These are phyloP conservation scores for Orestias chungarensis DNA, from an alignment of 2,797 vertebrate genomes.

Conservation along the genomic window DNA sequence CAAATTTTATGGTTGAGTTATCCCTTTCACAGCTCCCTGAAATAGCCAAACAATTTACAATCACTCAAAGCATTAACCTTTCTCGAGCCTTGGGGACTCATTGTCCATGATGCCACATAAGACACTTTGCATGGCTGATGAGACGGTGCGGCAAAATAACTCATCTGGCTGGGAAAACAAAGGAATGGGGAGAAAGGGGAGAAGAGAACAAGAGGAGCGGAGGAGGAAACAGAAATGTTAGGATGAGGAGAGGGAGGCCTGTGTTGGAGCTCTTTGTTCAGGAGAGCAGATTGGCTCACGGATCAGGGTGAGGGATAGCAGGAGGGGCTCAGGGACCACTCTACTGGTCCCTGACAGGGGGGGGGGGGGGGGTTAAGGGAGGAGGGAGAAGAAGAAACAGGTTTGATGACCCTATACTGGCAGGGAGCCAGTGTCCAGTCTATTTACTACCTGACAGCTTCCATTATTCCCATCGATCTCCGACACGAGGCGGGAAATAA, in stretches of 20 bases:
- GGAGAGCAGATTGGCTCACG: slow-evolving; percentile 30
- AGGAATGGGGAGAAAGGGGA: slow-evolving; percentile 15
- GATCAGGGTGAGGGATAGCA: slow-evolving; percentile 31
- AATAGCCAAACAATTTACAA: slow-evolving; percentile 78
- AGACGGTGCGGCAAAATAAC: slow-evolving; percentile 41
- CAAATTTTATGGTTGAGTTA: slow-evolving; percentile 74
- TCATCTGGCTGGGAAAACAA: slow-evolving; percentile 40
- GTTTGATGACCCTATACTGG: slow-evolving; percentile 64
- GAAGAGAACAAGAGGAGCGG: background rate
- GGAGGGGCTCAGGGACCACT: slow-evolving; percentile 2
- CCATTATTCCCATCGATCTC: slow-evolving; percentile 68
- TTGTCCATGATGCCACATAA: slow-evolving; percentile 52
- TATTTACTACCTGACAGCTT: slow-evolving; percentile 76
- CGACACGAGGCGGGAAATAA: slow-evolving; percentile 23
- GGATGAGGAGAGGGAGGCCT: slow-evolving; percentile 29
- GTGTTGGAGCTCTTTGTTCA: slow-evolving; percentile 36
- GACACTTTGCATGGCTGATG: slow-evolving; percentile 62
- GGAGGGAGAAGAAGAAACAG: slow-evolving; percentile 2
- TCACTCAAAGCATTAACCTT: slow-evolving; percentile 79
- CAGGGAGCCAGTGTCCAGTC: slow-evolving; percentile 53
- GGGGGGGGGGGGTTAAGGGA: slow-evolving; percentile 5
- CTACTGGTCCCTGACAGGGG: slow-evolving; percentile 17
- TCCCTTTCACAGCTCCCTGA: slow-evolving; percentile 63
- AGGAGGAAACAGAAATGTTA: slow-evolving; percentile 4
- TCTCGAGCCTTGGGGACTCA: slow-evolving; percentile 57